A percentile compares a stretch with the other conserved stretches of the same genome.
phyloP scores from a whole-genome alignment of 2,113 vertebrate species.

The Burhinus oedicnemus region DNA sequence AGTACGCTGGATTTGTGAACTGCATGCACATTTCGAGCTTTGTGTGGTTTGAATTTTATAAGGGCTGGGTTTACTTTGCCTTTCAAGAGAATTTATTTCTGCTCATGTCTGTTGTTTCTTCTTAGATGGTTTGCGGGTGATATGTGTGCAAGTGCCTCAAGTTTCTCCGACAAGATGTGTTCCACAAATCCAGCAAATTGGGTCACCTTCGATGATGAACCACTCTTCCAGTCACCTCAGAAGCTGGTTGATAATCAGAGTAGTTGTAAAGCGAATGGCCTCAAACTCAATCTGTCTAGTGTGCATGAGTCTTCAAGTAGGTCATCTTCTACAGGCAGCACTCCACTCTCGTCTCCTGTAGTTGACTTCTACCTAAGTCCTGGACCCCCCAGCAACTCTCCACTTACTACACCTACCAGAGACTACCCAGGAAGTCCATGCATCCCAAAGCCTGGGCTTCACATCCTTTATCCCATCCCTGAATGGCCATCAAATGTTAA shows the following conservation, averaged over 20 bases:
- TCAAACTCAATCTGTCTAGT: constrained; percentile 85
- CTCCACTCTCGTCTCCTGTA: constrained; percentile 85
- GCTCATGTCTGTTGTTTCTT: constrained; percentile 15
- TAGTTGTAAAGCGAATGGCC: constrained; percentile 86
- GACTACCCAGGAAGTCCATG: constrained; percentile 76
- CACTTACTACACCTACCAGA: constrained; percentile 88
- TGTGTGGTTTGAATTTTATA: background rate
- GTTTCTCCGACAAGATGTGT: constrained; percentile 79
- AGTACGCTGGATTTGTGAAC: background rate
- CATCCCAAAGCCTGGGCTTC: constrained; percentile 73
- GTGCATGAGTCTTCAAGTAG: constrained; percentile 80
- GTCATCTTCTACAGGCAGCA: constrained; percentile 74
- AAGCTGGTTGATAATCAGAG: constrained; percentile 74
- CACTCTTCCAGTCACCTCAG: constrained; percentile 79
- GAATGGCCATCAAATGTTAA: constrained; percentile 63
- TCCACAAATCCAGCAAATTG: constrained; percentile 92
- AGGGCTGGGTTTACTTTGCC: background rate
- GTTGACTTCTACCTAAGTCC: constrained; percentile 84
- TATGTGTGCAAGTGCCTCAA: background rate
- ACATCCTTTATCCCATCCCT: constrained; percentile 76
- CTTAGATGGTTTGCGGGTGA: constrained; percentile 41
- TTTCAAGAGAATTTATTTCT: background rate
- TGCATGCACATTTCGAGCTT: background rate
- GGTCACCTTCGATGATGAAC: constrained; percentile 96
- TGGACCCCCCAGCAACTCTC: constrained; percentile 86